phyloP scores from a whole-genome alignment of 2,888 invertebrate species.

The Ecliptopera silaceata region DNA sequence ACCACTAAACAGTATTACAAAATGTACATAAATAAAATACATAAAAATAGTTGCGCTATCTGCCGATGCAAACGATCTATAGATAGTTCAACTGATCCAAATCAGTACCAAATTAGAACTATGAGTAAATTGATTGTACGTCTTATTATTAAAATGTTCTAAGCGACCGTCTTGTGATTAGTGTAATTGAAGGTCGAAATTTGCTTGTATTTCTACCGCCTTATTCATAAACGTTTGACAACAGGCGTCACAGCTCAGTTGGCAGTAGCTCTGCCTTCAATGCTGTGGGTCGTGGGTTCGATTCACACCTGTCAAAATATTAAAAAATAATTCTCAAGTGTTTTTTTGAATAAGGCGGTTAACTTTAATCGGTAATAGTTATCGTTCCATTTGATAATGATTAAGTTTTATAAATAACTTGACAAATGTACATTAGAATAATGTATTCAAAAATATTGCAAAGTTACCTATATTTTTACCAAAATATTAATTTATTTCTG shows the following conservation, averaged over 20 bases:
- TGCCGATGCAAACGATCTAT: no score
- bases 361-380: slow-evolving; percentile 13
- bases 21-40: no score
- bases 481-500: no score
- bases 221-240: neutral
- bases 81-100: no score
- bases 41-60: no score
- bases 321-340: neutral
- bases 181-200: slow-evolving; percentile 28
- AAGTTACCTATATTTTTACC: no score
- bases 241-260: no score
- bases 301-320: neutral
- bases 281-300: no score
- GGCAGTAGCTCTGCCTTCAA: no score
- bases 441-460: no score
- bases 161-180: slow-evolving; percentile 31
- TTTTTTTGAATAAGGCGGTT: neutral
- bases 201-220: slow-evolving; percentile 31
- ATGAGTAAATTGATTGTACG: neutral
- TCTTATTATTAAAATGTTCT: slow-evolving; percentile 21
- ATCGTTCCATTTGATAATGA: slow-evolving; percentile 2
- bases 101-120: neutral
- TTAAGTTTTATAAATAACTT: neutral
- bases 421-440: neutral
- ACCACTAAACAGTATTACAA: no score